Percentiles rank a stretch among this genome's conserved stretches.
phyloP scores from a whole-genome alignment of 2,888 invertebrate genomes.

The Chrysotoxum bicinctum region DNA sequence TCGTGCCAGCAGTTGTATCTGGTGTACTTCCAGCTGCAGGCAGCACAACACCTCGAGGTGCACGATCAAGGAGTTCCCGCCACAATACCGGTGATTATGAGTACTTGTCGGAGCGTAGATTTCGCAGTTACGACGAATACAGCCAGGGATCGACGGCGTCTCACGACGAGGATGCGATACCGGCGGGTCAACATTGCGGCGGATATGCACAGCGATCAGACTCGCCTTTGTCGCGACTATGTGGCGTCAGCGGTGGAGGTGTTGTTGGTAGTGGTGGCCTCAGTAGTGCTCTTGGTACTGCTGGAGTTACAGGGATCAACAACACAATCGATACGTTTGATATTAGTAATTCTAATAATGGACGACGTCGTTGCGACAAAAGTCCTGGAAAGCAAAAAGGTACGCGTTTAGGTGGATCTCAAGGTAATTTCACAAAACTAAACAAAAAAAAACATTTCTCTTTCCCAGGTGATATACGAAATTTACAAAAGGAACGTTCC shows the following conservation, averaged over 20 bases:
- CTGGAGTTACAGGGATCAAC: conserved; percentile 53
- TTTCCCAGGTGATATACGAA: conserved; percentile 84
- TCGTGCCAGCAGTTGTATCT: conserved; percentile 82
- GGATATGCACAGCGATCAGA: conserved; percentile 54
- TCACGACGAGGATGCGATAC: conserved; percentile 84
- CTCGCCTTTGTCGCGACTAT: conserved; percentile 63
- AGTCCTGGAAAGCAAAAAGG: conserved; percentile 79
- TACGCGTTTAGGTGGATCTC: conserved; percentile 32
- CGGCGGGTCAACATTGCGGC: conserved; percentile 51
- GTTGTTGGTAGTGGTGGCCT: conserved; percentile 83
- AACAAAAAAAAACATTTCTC: neutral
- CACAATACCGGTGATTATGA: conserved; percentile 79
- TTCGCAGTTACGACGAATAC: conserved; percentile 88
- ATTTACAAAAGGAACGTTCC: conserved; percentile 87
- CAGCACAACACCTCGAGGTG: conserved; percentile 80
- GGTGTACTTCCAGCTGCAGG: conserved; percentile 74
- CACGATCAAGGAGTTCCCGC: conserved; percentile 78
- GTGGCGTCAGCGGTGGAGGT: conserved; percentile 80
- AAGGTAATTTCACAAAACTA: neutral
- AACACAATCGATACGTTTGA: conserved; percentile 75
- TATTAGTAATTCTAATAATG: conserved; percentile 75
- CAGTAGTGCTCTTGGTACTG: conserved; percentile 82
- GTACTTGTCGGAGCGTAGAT: conserved; percentile 80
- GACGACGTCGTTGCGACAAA: conserved; percentile 81
- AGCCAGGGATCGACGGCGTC: conserved; percentile 87